Evolutionary conservation across 1,140 invertebrate species (phyloP), one percentile per base, ranked within the genome.

Genomic region (Macrostomum lignano): DNA sequence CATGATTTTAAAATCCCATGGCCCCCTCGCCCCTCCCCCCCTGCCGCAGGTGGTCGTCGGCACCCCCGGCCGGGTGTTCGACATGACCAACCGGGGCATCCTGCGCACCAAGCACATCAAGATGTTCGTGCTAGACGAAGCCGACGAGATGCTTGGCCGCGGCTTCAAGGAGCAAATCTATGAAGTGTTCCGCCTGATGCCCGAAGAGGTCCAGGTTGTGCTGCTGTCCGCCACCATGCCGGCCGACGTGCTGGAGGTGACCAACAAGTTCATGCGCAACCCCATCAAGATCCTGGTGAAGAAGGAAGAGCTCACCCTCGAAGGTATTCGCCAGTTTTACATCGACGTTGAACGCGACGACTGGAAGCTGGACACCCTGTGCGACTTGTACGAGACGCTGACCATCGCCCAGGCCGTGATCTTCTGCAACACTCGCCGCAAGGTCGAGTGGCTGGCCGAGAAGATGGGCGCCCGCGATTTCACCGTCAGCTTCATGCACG

Each of bases 91-190:
- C 40, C 11, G 19, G 20, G 32, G 32, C 13, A 17, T 6, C 19
- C 26, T 35, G 40, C 43, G 43, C 69, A 77, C 40, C 66, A 67
- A 49, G 2, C 64, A 64, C 39, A 91, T 93, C 45, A 84, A 81
- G 59, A 68, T 91, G 46, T 91, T 93, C 51, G 82, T 93, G 5
- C 65, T 93, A 40, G 84, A 93, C 58, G 84, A 93, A 63, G 82
- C 84, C 43, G 84, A 93, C 58, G 84, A 93, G 63, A 91, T 93
- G 81, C 70, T 93, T 46, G 86, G 79, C 79, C 58, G 82, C 82
- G 88, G 91, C 40, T 93, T 93, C 49, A 91, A 88, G 55, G 81
- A 93, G 58, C 84, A 93, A 60, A 91, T 93, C 51, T 77, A 91
- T 55, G 79, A 91, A 62, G 79, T 91, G 28, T 88, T 88, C 61